A percentile compares a stretch with the other conserved stretches of the same genome.
phyloP scores from a whole-genome alignment of 2,113 vertebrate genomes.

The Zeus faber region DNA sequence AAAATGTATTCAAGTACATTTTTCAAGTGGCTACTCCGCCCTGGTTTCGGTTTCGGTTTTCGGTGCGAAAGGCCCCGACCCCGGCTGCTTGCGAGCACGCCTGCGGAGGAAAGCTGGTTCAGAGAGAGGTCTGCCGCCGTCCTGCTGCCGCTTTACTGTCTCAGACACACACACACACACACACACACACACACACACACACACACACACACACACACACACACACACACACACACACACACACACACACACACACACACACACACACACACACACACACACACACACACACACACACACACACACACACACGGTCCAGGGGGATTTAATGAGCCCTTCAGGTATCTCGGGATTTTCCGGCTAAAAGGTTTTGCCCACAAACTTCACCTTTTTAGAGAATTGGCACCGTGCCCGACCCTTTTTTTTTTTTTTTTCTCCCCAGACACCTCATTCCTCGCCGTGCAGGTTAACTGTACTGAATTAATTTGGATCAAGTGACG shows the following conservation, averaged over 20 bases:
- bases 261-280: not conserved
- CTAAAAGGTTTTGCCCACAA: not conserved
- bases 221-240: not conserved
- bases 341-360: slow-evolving; percentile 9
- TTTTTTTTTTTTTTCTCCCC: too few relatives aligned
- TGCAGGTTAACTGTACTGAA: not conserved
- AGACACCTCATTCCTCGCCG: too few relatives aligned
- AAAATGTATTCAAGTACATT: too few relatives aligned
- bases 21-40: too few relatives aligned
- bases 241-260: slow-evolving; percentile 11
- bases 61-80: too few relatives aligned
- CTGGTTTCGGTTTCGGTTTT: too few relatives aligned
- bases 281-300: not conserved
- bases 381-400: not conserved
- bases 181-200: slow-evolving; percentile 10
- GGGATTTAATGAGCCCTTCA: slow-evolving; percentile 31
- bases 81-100: slow-evolving; percentile 46
- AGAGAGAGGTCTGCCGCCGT: slow-evolving; percentile 42
- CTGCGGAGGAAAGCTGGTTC: slow-evolving; percentile 50
- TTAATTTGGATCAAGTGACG: not conserved
- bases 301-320: slow-evolving; percentile 3
- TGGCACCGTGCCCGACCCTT: too few relatives aligned
- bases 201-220: not conserved
- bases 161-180: slow-evolving; percentile 8
- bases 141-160: slow-evolving; percentile 16